Evolutionary conservation across 2,113 vertebrate genomes (phyloP).

Genomic region (Cinclus cinclus): DNA sequence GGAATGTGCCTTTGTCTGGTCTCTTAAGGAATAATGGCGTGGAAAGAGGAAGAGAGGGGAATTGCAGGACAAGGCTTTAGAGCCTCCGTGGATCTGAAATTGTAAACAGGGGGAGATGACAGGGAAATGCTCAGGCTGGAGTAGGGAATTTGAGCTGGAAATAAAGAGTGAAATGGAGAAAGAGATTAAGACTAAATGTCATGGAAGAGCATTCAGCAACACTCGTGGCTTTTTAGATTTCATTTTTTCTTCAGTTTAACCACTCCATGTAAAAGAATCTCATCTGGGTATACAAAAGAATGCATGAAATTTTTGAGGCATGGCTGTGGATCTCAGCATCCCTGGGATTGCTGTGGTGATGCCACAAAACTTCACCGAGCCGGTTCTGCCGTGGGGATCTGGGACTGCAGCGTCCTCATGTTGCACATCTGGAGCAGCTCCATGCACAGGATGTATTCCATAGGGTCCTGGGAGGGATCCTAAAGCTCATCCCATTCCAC

Average conservation of each 20-base stretch:
- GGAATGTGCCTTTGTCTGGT: not conserved
- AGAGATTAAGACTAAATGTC: slow-evolving; percentile 9
- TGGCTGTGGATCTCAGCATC: not conserved
- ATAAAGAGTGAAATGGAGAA: slow-evolving; percentile 10
- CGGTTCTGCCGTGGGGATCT: rapidly evolving
- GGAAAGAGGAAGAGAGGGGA: not conserved
- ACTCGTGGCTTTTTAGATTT: not conserved
- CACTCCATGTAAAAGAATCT: not conserved
- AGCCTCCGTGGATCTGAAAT: not conserved
- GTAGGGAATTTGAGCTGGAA: not conserved
- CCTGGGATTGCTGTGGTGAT: not conserved
- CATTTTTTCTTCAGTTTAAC: not conserved
- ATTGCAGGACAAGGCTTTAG: not conserved
- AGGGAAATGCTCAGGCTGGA: not conserved
- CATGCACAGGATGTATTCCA: rapidly evolving
- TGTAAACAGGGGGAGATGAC: not conserved
- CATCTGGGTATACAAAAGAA: not conserved
- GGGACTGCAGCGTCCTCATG: rapidly evolving
- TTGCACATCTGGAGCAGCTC: rapidly evolving
- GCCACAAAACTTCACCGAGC: not conserved
- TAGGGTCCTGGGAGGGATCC: not conserved
- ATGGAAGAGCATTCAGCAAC: not conserved
- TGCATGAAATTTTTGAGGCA: not conserved
- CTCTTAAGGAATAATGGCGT: not conserved
- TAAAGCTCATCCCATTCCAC: not conserved